Evolutionary conservation across 2,113 vertebrate genomes (phyloP), one percentile per base, ranked within the genome.

Genomic region (Periophthalmus modestus): DNA sequence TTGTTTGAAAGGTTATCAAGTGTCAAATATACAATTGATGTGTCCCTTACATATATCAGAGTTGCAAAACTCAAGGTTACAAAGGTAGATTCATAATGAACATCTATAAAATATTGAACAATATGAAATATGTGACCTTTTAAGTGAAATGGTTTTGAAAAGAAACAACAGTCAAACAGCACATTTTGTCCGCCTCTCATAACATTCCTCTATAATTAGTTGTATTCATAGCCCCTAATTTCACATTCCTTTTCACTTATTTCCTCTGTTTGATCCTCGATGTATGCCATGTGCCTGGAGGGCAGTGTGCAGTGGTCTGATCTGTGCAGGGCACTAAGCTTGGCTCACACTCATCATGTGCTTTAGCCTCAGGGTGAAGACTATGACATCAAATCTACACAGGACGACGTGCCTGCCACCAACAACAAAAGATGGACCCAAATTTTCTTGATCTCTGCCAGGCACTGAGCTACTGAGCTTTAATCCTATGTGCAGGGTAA

Each of bases 181-280:
- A 10, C 66, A 18, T 34, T 24, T 39, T 73, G 66, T 74, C 71
- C 57, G 52, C 68, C 75, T 7, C 43, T 21, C 61, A 68, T 7
- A 75, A 72, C 85, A 77, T 19, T 47, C n/a, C 61, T 78, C 69
- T 79, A 39, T 39, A 18, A 39, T 65, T 65, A 43, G 11, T 39
- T 65, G 34, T 65, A 65, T 65, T 65, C 62, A 65, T 65, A 43
- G 62, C 34, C 36, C 19, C 15, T 77, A 75, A 82, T 80, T 76
- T 67, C 79, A 76, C 71, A 74, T 67, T 71, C 67, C 71, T 73
- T 73, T 36, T 79, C 70, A 69, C 84, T 85, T 58, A 68, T 82
- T 81, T 69, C 82, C 82, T 84, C 71, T 80, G 83, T 90, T 86
- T 91, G 87, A 90, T 91, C 86, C 77, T 80, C 55, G 82, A 75